These are phyloP conservation scores for Watsonalla binaria DNA, from an alignment of 2,888 invertebrate genomes.

Conservation along the genomic window DNA sequence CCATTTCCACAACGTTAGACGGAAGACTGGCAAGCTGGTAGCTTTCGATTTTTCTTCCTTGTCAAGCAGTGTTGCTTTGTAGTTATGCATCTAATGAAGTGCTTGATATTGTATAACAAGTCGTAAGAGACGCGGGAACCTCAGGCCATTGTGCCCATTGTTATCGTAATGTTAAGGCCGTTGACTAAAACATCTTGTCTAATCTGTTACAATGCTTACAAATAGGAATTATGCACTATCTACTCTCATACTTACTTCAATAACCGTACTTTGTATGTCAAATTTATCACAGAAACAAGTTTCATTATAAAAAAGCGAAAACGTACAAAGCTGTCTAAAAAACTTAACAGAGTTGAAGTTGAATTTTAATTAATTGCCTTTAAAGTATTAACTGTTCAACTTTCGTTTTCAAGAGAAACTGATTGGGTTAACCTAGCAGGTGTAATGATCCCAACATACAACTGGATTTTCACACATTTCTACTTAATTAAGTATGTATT, in stretches of 20 bases:
- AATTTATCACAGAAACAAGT: not conserved
- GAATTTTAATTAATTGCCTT: not conserved
- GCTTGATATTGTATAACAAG: constrained; percentile 65
- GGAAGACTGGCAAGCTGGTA: constrained; percentile 40
- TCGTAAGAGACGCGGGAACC: constrained; percentile 71
- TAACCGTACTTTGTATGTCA: too few species aligned
- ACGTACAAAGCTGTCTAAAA: not conserved
- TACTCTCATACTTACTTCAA: too few species aligned
- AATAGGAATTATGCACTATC: too few species aligned
- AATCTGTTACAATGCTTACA: constrained; percentile 6
- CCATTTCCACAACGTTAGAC: constrained; percentile 36
- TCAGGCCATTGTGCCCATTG: constrained; percentile 61
- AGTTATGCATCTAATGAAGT: constrained; percentile 44
- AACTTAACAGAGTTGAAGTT: not conserved
- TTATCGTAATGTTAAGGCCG: constrained; percentile 71
- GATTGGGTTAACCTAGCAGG: constrained; percentile 15
- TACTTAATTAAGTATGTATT: constrained; percentile 12
- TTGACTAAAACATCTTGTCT: constrained; percentile 39
- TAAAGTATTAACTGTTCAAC: constrained; percentile 13
- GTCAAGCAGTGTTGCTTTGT: constrained; percentile 29
- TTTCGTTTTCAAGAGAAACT: constrained; percentile 23
- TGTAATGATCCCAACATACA: not conserved
- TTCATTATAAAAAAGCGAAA: not conserved
- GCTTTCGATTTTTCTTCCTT: constrained; percentile 49
- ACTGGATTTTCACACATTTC: constrained; percentile 8